Percentiles rank a stretch among this genome's conserved stretches.
phyloP scores from a whole-genome alignment of 2,888 invertebrate genomes.

The Athetis lepigone region DNA sequence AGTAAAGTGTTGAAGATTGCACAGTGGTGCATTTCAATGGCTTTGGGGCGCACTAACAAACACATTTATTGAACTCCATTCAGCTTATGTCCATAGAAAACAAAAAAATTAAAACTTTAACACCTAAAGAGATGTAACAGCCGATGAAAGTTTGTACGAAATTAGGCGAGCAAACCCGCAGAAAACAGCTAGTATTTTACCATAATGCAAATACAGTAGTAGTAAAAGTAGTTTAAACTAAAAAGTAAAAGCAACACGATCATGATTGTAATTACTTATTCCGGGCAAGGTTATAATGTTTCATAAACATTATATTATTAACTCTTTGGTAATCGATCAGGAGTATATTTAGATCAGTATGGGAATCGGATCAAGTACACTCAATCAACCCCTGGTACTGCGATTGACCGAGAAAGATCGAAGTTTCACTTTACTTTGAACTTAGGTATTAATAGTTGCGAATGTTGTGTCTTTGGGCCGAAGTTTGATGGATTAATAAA shows the following conservation, averaged over 20 bases:
- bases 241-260: constrained; percentile 42
- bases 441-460: constrained; percentile 47
- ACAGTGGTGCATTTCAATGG: no score
- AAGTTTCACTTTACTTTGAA: constrained; percentile 40
- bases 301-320: constrained; percentile 67
- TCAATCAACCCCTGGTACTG: constrained; percentile 35
- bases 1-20: no score
- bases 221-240: background rate
- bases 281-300: constrained; percentile 52
- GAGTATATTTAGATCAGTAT: constrained; percentile 51
- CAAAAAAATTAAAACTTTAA: no score
- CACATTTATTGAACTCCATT: no score
- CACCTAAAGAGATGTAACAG: no score
- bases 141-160: no score
- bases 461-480: constrained; percentile 28
- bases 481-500: constrained; percentile 5
- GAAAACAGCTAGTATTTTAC: no score
- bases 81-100: no score
- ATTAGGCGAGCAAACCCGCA: no score
- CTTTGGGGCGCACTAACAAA: no score
- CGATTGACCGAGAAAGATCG: constrained; percentile 1
- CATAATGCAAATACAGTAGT: no score
- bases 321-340: constrained; percentile 61
- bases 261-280: constrained; percentile 55
- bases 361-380: constrained; percentile 43